phyloP scores from a whole-genome alignment of 2,888 invertebrate genomes.

The Tribolium freemani region DNA sequence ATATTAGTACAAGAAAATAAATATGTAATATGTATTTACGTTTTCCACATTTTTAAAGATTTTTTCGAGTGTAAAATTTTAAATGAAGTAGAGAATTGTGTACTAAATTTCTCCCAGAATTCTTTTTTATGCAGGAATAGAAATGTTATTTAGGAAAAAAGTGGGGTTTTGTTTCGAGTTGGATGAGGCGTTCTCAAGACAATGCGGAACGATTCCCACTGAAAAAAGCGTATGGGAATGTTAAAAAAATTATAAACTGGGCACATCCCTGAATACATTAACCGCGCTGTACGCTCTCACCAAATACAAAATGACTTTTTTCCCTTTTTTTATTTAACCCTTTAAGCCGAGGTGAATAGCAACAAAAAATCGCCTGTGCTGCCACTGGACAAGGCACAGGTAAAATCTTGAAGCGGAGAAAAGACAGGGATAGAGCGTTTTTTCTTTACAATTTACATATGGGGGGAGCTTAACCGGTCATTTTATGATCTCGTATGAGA shows the following conservation, averaged over 20 bases:
- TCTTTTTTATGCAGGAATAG: too few species aligned
- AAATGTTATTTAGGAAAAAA: too few species aligned
- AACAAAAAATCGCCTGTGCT: slow-evolving; percentile 42
- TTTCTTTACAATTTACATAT: slow-evolving; percentile 53
- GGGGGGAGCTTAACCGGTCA: slow-evolving; percentile 53
- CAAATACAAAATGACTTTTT: slow-evolving; percentile 42
- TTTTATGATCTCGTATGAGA: slow-evolving; percentile 45
- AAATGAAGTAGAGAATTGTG: too few species aligned
- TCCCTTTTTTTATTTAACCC: slow-evolving; percentile 37
- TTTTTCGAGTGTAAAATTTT: too few species aligned
- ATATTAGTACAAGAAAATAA: too few species aligned
- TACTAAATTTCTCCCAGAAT: too few species aligned
- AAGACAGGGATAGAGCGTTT: slow-evolving; percentile 41
- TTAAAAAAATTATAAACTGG: slow-evolving; percentile 26
- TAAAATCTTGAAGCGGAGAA: slow-evolving; percentile 27
- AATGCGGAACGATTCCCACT: slow-evolving; percentile 18
- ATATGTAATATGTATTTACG: too few species aligned
- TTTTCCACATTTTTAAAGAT: too few species aligned
- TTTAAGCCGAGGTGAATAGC: slow-evolving; percentile 31
- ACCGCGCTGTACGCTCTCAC: slow-evolving; percentile 34
- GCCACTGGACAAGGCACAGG: slow-evolving; percentile 31
- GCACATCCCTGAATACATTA: slow-evolving; percentile 30
- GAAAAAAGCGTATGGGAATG: slow-evolving; percentile 28
- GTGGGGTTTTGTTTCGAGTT: not conserved
- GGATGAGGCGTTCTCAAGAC: not conserved